Conservation (phyloP, 2,797 vertebrate species). For the Apodemus agrarius region DNA sequence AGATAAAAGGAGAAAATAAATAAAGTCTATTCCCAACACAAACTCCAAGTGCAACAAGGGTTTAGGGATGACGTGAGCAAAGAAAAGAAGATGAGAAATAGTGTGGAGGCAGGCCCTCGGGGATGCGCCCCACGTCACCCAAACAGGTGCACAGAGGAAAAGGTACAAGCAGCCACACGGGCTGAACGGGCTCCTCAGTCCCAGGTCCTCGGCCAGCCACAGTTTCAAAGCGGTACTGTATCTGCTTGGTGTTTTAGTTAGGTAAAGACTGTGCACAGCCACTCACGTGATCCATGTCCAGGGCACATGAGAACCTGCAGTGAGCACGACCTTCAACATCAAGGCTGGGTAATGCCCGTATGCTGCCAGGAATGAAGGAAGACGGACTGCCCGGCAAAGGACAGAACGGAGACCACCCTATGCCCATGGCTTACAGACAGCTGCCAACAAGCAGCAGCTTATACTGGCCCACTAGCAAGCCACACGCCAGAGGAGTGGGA, state of each 20-base stretch:
- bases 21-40: constrained; percentile 46
- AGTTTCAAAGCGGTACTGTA: not conserved
- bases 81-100: not conserved
- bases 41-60: not conserved
- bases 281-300: not conserved
- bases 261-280: not conserved
- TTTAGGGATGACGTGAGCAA: not conserved
- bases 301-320: not conserved
- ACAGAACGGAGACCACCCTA: not conserved
- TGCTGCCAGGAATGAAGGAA: constrained; percentile 66
- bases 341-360: constrained; percentile 27
- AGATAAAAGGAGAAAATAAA: constrained; percentile 71
- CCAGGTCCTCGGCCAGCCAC: not conserved
- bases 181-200: not conserved
- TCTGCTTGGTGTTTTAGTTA: not conserved
- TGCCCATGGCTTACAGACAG: constrained; percentile 48
- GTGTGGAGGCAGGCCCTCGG: not conserved
- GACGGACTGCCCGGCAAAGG: constrained; percentile 45
- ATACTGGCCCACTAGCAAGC: constrained; percentile 69
- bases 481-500: constrained; percentile 65
- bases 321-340: not conserved
- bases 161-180: not conserved
- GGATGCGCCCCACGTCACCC: not conserved
- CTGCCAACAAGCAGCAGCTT: constrained; percentile 76
- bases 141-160: not conserved